phyloP scores from a whole-genome alignment of 2,113 vertebrate species.

The Otocyon megalotis region DNA sequence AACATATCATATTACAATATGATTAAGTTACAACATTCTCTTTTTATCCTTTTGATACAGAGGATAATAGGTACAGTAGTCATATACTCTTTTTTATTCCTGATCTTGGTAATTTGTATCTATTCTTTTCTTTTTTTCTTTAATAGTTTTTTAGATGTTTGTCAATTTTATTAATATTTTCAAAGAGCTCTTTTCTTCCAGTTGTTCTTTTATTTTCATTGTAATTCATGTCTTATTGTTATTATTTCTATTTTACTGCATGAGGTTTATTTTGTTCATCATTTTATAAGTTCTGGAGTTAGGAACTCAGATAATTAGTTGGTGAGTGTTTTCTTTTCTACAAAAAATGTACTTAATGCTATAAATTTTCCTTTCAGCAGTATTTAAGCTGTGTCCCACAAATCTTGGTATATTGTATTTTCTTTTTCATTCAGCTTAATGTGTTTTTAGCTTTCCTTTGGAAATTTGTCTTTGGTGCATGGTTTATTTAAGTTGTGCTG shows the following conservation, averaged over 20 bases:
- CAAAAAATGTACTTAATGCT: background rate
- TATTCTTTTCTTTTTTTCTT: background rate
- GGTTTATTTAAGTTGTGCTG: background rate
- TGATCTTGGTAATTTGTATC: background rate
- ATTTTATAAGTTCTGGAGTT: background rate
- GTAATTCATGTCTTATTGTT: background rate
- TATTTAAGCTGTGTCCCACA: background rate
- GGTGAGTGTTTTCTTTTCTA: background rate
- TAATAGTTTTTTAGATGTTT: background rate
- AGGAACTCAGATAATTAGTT: background rate
- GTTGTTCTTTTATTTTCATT: background rate
- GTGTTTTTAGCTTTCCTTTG: background rate
- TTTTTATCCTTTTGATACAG: background rate
- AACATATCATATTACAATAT: background rate
- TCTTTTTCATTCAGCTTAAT: background rate
- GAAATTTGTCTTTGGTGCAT: background rate
- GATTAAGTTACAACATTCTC: background rate
- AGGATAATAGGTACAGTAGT: background rate
- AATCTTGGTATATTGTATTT: background rate
- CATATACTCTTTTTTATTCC: background rate
- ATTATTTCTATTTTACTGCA: background rate
- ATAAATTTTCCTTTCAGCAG: background rate
- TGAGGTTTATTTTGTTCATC: background rate
- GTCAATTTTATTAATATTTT: background rate
- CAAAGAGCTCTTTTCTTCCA: background rate